A percentile compares a stretch with the other conserved stretches of the same genome.
Conservation (phyloP, 2,113 vertebrate species). For the Podiceps cristatus region DNA sequence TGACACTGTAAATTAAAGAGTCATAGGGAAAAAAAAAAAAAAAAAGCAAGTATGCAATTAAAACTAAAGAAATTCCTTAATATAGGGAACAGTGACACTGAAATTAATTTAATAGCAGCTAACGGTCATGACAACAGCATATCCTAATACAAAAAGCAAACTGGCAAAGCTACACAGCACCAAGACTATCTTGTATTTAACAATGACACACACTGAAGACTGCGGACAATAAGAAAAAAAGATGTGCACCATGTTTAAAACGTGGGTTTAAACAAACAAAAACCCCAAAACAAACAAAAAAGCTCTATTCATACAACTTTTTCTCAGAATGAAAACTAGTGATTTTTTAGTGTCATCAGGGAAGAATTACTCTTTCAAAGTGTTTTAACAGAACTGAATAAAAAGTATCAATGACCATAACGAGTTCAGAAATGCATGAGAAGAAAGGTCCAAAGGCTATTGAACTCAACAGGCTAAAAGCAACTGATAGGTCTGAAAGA, state of each 20-base stretch:
- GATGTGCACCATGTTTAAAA: background rate
- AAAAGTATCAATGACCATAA: background rate
- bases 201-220: background rate
- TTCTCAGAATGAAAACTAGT: background rate
- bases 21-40: background rate
- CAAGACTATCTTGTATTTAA: background rate
- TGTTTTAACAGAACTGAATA: background rate
- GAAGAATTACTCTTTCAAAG: background rate
- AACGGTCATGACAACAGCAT: background rate
- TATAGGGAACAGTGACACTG: background rate
- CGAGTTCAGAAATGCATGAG: background rate
- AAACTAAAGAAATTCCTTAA: background rate
- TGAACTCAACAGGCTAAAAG: background rate
- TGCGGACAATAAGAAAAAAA: background rate
- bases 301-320: background rate
- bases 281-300: background rate
- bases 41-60: background rate
- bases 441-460: background rate
- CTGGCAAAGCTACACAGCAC: background rate
- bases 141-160: background rate
- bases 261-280: background rate
- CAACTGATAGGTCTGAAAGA: background rate
- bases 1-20: conserved; percentile 77
- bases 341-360: background rate
- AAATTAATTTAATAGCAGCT: background rate